phyloP scores from a whole-genome alignment of 2,797 vertebrate species.

The Epinephelus coioides region DNA sequence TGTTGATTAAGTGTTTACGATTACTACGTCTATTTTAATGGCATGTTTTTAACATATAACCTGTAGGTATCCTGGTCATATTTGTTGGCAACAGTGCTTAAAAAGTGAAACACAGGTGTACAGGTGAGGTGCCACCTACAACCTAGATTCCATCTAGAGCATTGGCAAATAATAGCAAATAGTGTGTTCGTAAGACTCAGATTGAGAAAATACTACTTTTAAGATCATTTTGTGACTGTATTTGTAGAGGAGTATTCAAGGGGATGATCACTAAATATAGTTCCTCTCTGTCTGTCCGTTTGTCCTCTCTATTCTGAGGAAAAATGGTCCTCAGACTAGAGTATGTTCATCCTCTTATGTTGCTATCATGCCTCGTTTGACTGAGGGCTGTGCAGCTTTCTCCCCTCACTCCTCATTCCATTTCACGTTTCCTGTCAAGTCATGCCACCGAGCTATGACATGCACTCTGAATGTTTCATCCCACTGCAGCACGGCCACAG shows the following conservation, averaged over 20 bases:
- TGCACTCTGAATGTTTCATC: constrained; percentile 54
- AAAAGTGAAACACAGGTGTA: background rate
- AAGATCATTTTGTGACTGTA: background rate
- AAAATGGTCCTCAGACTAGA: constrained; percentile 15
- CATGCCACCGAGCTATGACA: constrained; percentile 22
- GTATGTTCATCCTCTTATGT: constrained; percentile 49
- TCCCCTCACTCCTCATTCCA: constrained; percentile 43
- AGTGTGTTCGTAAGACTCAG: background rate
- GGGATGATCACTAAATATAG: constrained; percentile 25
- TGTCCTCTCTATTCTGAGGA: constrained; percentile 8
- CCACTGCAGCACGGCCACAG: constrained; percentile 51
- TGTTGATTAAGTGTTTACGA: too few species aligned
- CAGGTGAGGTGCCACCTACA: background rate
- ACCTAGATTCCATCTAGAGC: background rate
- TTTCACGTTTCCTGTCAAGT: constrained; percentile 37
- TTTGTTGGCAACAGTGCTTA: background rate
- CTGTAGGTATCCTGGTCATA: too few species aligned
- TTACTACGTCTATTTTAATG: background rate
- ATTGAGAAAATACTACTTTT: background rate
- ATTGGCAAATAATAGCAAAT: background rate
- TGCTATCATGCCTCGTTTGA: constrained; percentile 67
- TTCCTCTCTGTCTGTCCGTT: constrained; percentile 34
- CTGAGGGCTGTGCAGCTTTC: constrained; percentile 81
- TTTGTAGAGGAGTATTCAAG: background rate
- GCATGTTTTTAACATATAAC: background rate